A percentile compares a stretch with the other conserved stretches of the same genome.
Evolutionary conservation across 2,113 vertebrate genomes (phyloP).

Genomic region (Halcyon senegalensis): DNA sequence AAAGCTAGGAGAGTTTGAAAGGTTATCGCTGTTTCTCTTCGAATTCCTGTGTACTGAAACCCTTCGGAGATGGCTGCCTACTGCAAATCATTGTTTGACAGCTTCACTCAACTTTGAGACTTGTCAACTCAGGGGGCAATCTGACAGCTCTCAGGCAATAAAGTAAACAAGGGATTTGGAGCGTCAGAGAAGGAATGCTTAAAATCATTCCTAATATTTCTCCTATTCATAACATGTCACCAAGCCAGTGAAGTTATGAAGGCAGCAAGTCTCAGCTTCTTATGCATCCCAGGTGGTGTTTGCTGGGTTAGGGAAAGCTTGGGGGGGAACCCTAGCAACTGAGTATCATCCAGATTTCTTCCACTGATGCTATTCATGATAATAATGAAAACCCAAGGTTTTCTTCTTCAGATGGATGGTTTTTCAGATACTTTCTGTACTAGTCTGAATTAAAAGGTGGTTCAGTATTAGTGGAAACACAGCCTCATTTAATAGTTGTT

Average conservation of each 20-base stretch:
- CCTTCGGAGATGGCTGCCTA: conserved; percentile 69
- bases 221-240: conserved; percentile 75
- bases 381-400: not conserved
- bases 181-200: conserved; percentile 72
- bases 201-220: conserved; percentile 77
- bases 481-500: not conserved
- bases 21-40: conserved; percentile 73
- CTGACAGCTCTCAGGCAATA: conserved; percentile 75
- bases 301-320: not conserved
- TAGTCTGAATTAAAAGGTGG: not conserved
- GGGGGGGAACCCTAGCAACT: not conserved
- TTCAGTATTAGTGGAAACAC: not conserved
- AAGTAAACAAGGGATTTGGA: conserved; percentile 79
- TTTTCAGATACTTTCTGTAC: not conserved
- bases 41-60: conserved; percentile 68
- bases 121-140: conserved; percentile 50
- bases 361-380: not conserved
- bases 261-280: conserved; percentile 56
- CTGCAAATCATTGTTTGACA: conserved; percentile 76
- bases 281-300: conserved; percentile 27
- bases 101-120: conserved; percentile 74
- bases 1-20: conserved; percentile 67
- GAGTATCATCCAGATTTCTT: not conserved
- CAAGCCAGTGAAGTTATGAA: conserved; percentile 28
- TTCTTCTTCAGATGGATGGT: not conserved